Percentiles rank a stretch among this genome's conserved stretches.
Conservation (phyloP, 2,797 vertebrate species). For the Smutsia gigantea region DNA sequence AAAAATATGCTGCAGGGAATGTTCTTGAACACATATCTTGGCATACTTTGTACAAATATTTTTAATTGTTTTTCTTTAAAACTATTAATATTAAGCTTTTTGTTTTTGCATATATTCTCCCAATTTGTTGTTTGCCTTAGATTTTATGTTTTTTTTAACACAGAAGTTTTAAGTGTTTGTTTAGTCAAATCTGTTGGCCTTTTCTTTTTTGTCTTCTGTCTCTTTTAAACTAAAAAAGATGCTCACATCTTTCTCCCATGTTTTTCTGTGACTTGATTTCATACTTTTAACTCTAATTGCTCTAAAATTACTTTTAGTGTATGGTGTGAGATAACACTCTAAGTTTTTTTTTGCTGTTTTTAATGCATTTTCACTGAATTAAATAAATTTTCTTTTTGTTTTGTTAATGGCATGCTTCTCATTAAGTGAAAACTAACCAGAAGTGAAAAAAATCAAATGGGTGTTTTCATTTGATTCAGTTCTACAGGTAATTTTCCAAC, state of each 20-base stretch:
- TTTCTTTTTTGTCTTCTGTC: background rate
- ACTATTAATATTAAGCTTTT: constrained; percentile 43
- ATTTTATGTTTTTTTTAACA: background rate
- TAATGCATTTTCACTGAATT: constrained; percentile 3
- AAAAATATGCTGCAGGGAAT: background rate
- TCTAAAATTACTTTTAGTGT: background rate
- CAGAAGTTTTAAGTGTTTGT: background rate
- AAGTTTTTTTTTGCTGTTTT: background rate
- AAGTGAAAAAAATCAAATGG: background rate
- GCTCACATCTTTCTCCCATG: background rate
- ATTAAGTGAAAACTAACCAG: constrained; percentile 53
- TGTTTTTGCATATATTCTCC: background rate
- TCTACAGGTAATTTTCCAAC: constrained; percentile 50
- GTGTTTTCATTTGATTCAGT: background rate
- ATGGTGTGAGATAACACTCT: background rate
- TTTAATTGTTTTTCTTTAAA: constrained; percentile 49
- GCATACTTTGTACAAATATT: constrained; percentile 34
- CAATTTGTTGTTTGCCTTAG: constrained; percentile 22
- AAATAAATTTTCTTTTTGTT: constrained; percentile 34
- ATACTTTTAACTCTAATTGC: background rate
- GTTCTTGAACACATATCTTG: constrained; percentile 38
- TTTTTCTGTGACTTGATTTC: constrained; percentile 12
- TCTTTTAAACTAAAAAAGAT: constrained; percentile 14
- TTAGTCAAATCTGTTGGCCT: background rate
- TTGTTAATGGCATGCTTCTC: constrained; percentile 26